A percentile compares a stretch with the other conserved stretches of the same genome.
Evolutionary conservation across 2,113 vertebrate species (phyloP).

Genomic region (Phylloscopus trochilus): DNA sequence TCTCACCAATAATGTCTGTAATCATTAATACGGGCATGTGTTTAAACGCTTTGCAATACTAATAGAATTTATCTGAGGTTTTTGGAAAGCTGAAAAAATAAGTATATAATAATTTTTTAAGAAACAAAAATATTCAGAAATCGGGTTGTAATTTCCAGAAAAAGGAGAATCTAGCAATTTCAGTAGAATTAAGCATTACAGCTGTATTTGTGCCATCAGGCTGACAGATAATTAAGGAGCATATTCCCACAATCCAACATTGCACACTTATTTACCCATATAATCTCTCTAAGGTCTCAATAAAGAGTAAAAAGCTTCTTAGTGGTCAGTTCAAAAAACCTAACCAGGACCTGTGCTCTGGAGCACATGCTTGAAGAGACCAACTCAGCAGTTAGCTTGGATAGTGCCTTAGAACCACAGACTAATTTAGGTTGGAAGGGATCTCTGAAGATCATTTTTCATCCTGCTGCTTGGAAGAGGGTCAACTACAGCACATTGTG

Average conservation of each 20-base stretch:
- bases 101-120: neutral
- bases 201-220: neutral
- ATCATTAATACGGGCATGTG: neutral
- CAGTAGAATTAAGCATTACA: neutral
- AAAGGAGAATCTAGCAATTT: neutral
- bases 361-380: neutral
- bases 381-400: neutral
- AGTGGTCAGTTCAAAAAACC: neutral
- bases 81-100: neutral
- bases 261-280: neutral
- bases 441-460: neutral
- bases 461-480: neutral
- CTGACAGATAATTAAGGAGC: neutral
- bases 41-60: neutral
- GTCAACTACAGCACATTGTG: neutral
- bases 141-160: neutral
- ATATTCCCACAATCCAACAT: neutral
- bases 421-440: neutral
- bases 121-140: neutral
- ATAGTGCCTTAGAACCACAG: neutral
- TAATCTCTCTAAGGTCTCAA: neutral
- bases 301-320: neutral
- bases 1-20: neutral
- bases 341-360: neutral
- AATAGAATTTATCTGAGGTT: neutral